Base-by-base conservation (phyloP, 2,888 invertebrate genomes). In the Nowickia ferox region DNA sequence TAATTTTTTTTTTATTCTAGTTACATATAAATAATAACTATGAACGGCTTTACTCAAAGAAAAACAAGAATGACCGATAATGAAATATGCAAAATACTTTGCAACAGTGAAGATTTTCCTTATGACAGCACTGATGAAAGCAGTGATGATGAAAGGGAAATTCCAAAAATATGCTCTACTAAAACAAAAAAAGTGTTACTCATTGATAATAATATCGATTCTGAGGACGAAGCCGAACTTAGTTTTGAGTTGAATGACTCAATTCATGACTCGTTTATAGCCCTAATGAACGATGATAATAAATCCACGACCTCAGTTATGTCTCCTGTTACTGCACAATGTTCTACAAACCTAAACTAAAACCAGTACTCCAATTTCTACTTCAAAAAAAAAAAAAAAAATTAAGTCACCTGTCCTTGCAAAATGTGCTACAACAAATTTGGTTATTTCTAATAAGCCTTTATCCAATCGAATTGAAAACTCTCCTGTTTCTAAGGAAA, bases 41-140 rank as follows among this genome's bases (percentile, higher is more conserved):
- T 65, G 46, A 65, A 22, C 13, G 44, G 46, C 22, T 46, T 65
- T 65, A 65, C 44, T 65, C 65, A 10, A 11, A 46, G 71, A 13
- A 71, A 13, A 42, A 55, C 42, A 38, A 71, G 17, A 71, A 71
- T 57, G 17, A 38, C 51, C 48, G 38, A 71, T 71, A 13, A 71
- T 55, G 71, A 55, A 71, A 17, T 38, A 69, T 1, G 15, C 53
- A 69, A 69, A 69, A 69, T 51, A 38, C 51, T 69, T 38, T 69
- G 42, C 55, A 30, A 69, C 69, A 69, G 69, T 40, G 69, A 51
- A 69, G 38, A 69, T 8, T 40, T 69, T 69, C 38, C 17, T 69
- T 69, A 69, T 69, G 53, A 53, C 53, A 69, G 53, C 51, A 69
- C 69, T 48, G 68, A 69, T 53, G 57, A 71, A 71, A 55, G 53